These are phyloP conservation scores for Etheostoma spectabile DNA, from an alignment of 2,113 vertebrate genomes.

Conservation along the genomic window DNA sequence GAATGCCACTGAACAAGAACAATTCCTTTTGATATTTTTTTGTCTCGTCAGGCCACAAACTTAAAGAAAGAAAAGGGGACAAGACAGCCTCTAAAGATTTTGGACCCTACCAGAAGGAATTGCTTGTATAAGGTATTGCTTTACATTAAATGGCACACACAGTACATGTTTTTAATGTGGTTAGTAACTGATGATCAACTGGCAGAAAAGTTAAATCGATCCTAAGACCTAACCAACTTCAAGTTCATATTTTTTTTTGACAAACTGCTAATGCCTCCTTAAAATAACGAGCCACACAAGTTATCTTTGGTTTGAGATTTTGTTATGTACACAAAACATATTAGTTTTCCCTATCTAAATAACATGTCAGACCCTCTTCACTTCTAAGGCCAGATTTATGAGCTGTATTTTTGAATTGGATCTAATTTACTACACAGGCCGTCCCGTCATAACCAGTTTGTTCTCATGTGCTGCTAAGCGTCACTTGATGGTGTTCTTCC, in stretches of 20 bases:
- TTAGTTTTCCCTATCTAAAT: neutral
- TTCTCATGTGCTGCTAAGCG: slow-evolving; percentile 1
- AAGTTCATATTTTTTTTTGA: neutral
- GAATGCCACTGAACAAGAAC: neutral
- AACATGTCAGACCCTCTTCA: neutral
- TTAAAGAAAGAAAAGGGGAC: neutral
- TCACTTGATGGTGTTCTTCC: slow-evolving; percentile 16
- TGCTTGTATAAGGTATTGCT: neutral
- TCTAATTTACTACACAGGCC: neutral
- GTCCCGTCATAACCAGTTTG: neutral
- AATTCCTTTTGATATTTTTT: neutral
- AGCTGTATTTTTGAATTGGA: neutral
- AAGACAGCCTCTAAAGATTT: neutral
- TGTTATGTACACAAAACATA: neutral
- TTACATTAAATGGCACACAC: neutral
- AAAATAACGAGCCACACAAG: too few relatives aligned
- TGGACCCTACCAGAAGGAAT: neutral
- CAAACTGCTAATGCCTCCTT: neutral
- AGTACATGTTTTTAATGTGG: slow-evolving; percentile 1
- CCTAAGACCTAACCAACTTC: neutral
- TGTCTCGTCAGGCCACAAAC: neutral
- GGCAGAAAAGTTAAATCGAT: neutral
- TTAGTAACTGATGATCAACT: neutral
- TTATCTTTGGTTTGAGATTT: neutral
- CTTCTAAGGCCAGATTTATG: neutral